Conservation (phyloP, 2,797 vertebrate species). For the Odontamblyopus lacepedii region DNA sequence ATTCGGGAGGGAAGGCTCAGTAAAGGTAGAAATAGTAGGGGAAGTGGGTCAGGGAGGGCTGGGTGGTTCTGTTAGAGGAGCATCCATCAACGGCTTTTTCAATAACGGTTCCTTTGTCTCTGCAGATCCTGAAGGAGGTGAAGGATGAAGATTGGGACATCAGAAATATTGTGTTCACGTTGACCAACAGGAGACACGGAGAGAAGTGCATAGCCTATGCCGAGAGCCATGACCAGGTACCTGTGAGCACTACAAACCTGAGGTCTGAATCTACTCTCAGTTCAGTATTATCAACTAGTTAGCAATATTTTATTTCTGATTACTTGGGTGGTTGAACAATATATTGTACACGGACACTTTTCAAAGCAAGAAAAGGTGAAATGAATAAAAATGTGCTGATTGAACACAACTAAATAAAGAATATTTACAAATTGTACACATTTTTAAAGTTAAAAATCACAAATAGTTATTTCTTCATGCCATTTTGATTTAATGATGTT, state of each 20-base stretch:
- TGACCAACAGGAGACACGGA: constrained; percentile 89
- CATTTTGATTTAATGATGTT: too few relatives aligned
- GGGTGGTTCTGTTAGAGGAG: constrained; percentile 49
- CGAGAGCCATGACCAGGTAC: constrained; percentile 98
- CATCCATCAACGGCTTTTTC: constrained; percentile 63
- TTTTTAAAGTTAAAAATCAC: too few relatives aligned
- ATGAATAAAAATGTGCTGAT: too few relatives aligned
- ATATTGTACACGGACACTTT: too few relatives aligned
- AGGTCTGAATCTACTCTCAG: too few relatives aligned
- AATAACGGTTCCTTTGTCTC: constrained; percentile 58
- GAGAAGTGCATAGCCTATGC: constrained; percentile 95
- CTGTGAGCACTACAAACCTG: not conserved
- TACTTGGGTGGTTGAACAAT: too few relatives aligned
- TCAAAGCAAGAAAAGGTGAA: too few relatives aligned
- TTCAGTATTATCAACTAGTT: too few relatives aligned
- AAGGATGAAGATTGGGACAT: constrained; percentile 98
- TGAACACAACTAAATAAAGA: too few relatives aligned
- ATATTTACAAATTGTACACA: too few relatives aligned
- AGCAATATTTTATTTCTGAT: too few relatives aligned
- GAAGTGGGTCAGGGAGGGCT: constrained; percentile 59
- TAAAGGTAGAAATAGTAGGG: constrained; percentile 47
- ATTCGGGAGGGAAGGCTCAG: constrained; percentile 65
- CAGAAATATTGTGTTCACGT: constrained; percentile 88
- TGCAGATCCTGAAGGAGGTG: constrained; percentile 91
- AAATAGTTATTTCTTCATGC: too few relatives aligned